Evolutionary conservation across 2,113 vertebrate species (phyloP).

Genomic region (Toxostoma redivivum): DNA sequence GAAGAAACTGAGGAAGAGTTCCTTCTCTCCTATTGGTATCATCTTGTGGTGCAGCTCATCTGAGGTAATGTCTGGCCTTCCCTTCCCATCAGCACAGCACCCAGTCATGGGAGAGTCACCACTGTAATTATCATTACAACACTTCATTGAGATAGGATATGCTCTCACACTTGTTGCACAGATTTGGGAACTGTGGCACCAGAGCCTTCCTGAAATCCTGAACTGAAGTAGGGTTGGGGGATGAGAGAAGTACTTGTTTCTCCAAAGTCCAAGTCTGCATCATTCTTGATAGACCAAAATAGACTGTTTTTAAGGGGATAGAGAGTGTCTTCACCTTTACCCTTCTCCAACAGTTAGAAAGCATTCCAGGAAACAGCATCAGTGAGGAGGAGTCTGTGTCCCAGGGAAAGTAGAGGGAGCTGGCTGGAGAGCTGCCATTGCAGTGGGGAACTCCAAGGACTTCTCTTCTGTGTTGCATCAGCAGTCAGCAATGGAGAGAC

Average conservation of each 20-base stretch:
- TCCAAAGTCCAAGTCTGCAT: neutral
- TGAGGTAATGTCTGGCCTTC: neutral
- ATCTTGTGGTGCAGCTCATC: neutral
- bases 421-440: neutral
- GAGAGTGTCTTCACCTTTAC: neutral
- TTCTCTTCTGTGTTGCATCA: constrained; percentile 5
- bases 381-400: neutral
- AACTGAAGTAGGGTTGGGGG: neutral
- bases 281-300: neutral
- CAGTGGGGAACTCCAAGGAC: neutral
- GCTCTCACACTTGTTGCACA: neutral
- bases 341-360: neutral
- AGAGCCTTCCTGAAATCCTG: neutral
- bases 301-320: neutral
- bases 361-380: neutral
- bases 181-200: neutral
- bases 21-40: neutral
- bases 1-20: neutral
- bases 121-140: neutral
- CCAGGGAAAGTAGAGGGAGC: neutral
- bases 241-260: neutral
- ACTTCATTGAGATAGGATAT: neutral
- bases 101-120: neutral
- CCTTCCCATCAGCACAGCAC: neutral
- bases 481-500: neutral